Percentiles rank a stretch among this genome's conserved stretches.
Conservation (phyloP, 2,888 invertebrate genomes). For the Scelioninae gen. 1 region DNA sequence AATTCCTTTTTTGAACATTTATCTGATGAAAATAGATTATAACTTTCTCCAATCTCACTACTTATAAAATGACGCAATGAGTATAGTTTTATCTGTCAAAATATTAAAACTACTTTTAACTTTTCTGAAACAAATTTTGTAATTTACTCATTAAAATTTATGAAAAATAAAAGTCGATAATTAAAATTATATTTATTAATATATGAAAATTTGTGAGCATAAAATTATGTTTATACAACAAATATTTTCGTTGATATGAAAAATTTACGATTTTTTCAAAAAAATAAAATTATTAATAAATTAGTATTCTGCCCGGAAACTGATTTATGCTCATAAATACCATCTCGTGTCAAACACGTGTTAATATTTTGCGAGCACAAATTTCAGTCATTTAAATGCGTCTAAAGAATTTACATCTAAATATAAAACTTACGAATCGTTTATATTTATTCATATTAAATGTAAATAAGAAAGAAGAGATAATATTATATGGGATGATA, state of each 20-base stretch:
- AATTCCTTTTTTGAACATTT: background rate
- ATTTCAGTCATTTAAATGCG: background rate
- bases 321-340: background rate
- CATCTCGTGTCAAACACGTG: background rate
- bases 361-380: background rate
- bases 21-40: conserved; percentile 18
- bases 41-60: conserved; percentile 17
- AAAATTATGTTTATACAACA: background rate
- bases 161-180: background rate
- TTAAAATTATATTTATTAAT: background rate
- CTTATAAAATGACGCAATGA: conserved; percentile 1
- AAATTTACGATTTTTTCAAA: background rate
- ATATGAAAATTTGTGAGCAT: background rate
- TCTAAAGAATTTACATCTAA: background rate
- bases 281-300: background rate
- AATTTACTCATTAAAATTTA: background rate
- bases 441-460: background rate
- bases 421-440: conserved; percentile 10
- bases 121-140: too few relatives aligned
- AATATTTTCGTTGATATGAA: background rate
- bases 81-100: background rate
- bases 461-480: background rate
- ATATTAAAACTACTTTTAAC: background rate
- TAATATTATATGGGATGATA: background rate
- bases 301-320: background rate